Base-by-base conservation (phyloP, 2,888 invertebrate species). In the Agrochola litura region DNA sequence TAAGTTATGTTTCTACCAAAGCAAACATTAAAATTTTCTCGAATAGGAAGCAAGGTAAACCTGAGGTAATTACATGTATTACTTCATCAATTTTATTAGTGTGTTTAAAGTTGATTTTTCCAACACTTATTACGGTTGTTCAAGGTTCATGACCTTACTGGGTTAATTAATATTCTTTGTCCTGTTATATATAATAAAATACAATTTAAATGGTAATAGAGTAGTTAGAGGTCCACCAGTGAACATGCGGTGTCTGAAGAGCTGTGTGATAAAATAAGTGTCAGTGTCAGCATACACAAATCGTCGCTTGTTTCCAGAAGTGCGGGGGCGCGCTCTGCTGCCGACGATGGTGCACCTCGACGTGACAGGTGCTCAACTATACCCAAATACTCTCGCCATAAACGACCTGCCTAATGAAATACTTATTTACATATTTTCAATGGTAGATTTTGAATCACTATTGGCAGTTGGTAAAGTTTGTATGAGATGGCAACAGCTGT, bases 321-420 rank as follows among this genome's bases (percentile, higher is more conserved):
- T 91, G 88, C 88, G 88, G 90, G 87, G 89, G 89, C 84, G 89
- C 82, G 89, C 86, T 88, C 86, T 87, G 87, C 89, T 82, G 86
- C 83, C 84, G 90, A 95, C 92, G 89, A 96, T 96, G 96, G 96
- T 96, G 90, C 96, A 96, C 91, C 95, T 96, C 86, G 95, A 96
- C 92, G 94, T 95, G 94, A 92, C 94, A 89, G 95, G 93, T 89
- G 89, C 92, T 83, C 94, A 94, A 86, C 88, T 90, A 85, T 91
- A 91, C 85, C 85, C 91, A 82, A 92, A 94, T 84, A 86, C 90
- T 79, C 91, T 96, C 73, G 93, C 95, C 78, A 95, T 97, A 91
- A 96, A 97, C 92, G 96, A 97, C 89, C 93, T 97, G 90, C 97
- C 97, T 70, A 97, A 97, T 91, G 97, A 97, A 92, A 93, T 97